phyloP scores from a whole-genome alignment of 2,888 invertebrate genomes.

The Drosophila quinaria region DNA sequence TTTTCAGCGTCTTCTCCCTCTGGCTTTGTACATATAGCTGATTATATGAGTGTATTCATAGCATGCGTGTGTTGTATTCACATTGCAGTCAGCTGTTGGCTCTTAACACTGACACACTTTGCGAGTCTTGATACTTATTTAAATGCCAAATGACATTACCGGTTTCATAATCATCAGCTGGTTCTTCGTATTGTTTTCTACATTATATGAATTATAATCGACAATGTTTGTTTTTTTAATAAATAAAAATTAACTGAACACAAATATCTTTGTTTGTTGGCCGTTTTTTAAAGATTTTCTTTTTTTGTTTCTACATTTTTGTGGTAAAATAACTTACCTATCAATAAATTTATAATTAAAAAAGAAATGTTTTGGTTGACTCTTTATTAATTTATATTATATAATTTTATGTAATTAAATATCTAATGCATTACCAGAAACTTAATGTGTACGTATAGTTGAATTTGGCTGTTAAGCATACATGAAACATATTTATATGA shows the following conservation, averaged over 20 bases:
- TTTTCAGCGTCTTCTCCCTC: slow-evolving; percentile 25
- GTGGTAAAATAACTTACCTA: too few species aligned
- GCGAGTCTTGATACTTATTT: slow-evolving; percentile 16
- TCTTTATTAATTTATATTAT: neutral
- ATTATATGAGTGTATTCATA: slow-evolving; percentile 14
- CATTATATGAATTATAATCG: neutral
- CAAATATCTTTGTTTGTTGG: neutral
- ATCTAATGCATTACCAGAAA: neutral
- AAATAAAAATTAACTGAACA: slow-evolving; percentile 1
- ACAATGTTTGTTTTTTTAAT: slow-evolving; percentile 30
- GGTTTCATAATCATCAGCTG: slow-evolving; percentile 43
- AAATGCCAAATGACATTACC: slow-evolving; percentile 33
- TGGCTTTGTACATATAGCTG: neutral
- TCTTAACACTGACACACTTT: slow-evolving; percentile 56
- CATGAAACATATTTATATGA: too few species aligned
- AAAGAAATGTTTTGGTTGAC: neutral
- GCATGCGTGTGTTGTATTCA: slow-evolving; percentile 26
- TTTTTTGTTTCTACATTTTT: too few species aligned
- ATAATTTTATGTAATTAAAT: neutral
- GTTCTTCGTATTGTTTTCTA: slow-evolving; percentile 7
- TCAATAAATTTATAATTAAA: neutral
- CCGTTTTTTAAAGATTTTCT: neutral
- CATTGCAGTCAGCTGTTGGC: slow-evolving; percentile 57
- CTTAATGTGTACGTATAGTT: too few species aligned
- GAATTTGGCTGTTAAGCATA: too few species aligned